phyloP scores from a whole-genome alignment of 2,113 vertebrate species.

The Empidonax traillii region DNA sequence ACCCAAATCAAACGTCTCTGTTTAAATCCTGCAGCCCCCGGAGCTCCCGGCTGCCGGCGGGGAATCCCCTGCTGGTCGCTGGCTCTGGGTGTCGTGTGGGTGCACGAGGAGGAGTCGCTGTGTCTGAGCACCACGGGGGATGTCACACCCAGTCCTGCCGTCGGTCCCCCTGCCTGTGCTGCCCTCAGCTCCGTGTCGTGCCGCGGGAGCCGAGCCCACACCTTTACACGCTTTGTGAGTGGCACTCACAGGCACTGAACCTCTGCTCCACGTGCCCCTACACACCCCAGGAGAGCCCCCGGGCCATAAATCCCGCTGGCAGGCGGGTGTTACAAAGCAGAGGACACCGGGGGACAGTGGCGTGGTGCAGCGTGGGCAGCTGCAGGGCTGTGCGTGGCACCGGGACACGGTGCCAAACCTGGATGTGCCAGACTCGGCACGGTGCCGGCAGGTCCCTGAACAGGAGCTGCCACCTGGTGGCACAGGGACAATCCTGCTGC shows the following conservation, averaged over 20 bases:
- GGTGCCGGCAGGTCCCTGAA: background rate
- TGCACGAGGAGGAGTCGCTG: rapidly evolving
- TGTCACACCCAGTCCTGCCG: rapidly evolving
- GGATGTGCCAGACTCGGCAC: background rate
- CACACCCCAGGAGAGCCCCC: background rate
- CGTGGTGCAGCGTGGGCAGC: rapidly evolving
- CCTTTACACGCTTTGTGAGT: background rate
- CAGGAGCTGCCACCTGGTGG: constrained; percentile 37
- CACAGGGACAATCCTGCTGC: background rate
- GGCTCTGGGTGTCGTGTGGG: rapidly evolving
- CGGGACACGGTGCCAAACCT: rapidly evolving
- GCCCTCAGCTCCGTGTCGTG: rapidly evolving
- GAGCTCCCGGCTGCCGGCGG: background rate
- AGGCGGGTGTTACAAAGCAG: rapidly evolving
- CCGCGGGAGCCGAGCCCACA: background rate
- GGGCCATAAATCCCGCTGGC: rapidly evolving
- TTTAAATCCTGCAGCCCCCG: background rate
- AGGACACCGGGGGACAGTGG: rapidly evolving
- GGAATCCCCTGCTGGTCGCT: background rate
- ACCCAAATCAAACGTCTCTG: rapidly evolving
- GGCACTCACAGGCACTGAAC: background rate
- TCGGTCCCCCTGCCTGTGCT: background rate
- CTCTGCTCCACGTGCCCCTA: rapidly evolving
- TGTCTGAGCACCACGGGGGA: background rate
- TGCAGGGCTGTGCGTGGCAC: background rate